phyloP scores from a whole-genome alignment of 2,113 vertebrate genomes.

The Pluvialis apricaria region DNA sequence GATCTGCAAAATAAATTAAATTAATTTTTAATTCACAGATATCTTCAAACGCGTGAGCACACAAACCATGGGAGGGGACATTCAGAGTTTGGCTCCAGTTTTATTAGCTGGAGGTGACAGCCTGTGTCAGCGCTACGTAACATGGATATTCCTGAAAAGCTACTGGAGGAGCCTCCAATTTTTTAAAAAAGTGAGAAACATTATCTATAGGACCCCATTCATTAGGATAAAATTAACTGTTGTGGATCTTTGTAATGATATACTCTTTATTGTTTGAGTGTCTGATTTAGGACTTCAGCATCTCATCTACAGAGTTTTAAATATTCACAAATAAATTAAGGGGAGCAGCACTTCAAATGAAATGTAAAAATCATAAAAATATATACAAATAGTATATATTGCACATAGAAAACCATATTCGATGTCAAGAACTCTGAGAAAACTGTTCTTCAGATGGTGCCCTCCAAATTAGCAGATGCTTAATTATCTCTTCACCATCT shows the following conservation, averaged over 20 bases:
- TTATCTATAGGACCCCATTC: background rate
- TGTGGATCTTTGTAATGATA: background rate
- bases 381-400: background rate
- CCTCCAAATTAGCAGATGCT: background rate
- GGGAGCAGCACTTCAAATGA: background rate
- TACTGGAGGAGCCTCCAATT: background rate
- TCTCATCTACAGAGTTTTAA: background rate
- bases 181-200: background rate
- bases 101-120: background rate
- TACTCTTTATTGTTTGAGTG: background rate
- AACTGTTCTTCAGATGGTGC: background rate
- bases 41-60: background rate
- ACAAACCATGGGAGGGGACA: background rate
- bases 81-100: background rate
- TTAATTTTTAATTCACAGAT: background rate
- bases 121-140: background rate
- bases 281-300: background rate
- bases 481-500: background rate
- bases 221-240: background rate
- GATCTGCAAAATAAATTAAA: background rate
- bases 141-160: background rate
- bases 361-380: background rate
- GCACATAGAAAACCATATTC: background rate
- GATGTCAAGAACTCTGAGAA: background rate
- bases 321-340: background rate